A percentile compares a stretch with the other conserved stretches of the same genome.
Conservation (phyloP, 1,140 invertebrate species). For the Panagrolaimus sp. region DNA sequence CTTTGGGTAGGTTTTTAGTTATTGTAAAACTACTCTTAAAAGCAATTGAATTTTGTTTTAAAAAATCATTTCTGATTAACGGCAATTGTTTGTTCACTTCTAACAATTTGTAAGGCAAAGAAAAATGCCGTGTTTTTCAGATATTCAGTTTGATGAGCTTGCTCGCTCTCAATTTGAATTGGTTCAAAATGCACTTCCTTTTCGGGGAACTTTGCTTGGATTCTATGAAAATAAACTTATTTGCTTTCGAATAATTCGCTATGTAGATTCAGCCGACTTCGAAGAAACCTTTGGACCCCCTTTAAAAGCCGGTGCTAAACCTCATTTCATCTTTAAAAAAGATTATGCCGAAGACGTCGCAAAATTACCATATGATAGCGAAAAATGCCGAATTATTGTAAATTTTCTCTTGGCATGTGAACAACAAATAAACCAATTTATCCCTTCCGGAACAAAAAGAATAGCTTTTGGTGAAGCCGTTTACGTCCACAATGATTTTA, state of each 20-base stretch:
- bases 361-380: neutral
- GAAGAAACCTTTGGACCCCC: neutral
- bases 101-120: too few species aligned
- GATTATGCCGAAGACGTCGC: neutral
- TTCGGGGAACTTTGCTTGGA: neutral
- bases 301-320: neutral
- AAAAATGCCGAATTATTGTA: neutral
- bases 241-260: conserved; percentile 9
- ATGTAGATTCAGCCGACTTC: neutral
- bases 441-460: neutral
- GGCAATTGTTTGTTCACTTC: too few species aligned
- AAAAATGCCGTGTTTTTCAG: neutral
- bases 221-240: neutral
- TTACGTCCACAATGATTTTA: neutral
- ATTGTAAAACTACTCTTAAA: too few species aligned
- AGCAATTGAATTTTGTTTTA: too few species aligned
- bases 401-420: neutral
- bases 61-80: too few species aligned
- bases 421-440: neutral
- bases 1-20: neutral
- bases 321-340: neutral
- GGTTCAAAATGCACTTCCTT: neutral
- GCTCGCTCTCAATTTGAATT: neutral
- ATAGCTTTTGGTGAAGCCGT: neutral
- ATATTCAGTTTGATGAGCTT: neutral